Base-by-base conservation (phyloP, 2,888 invertebrate genomes). In the Xanthia icteritia region DNA sequence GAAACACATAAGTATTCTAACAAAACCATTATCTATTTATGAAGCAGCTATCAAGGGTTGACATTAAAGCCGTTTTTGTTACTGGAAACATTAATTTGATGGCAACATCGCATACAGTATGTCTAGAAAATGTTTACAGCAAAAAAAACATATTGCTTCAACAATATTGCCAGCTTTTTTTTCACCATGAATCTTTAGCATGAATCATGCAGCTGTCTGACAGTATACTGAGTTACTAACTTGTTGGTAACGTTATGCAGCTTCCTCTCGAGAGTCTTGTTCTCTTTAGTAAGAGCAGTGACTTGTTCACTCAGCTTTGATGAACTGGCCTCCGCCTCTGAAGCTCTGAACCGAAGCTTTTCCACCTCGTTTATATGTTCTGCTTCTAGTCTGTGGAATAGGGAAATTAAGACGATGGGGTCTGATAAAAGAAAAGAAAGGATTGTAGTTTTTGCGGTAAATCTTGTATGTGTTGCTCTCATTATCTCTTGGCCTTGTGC, bases 201-300 rank as follows among this genome's bases (percentile, higher is more conserved):
- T 48, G 48, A 48, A 20, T 51, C 51, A 51, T 51, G 6, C 6
- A 51, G 48, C 5, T 15, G 5, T 51, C 8, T 20, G 51, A 51
- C 51, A 8, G 20, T 51, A 20, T 2, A 20, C 8, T 51, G 51
- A 20, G 51, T 51, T 20, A 87, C 92, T 86, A 84, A 97, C 97
- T 98, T 98, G 78, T 94, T 92, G 78, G 96, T 97, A 87, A 98
- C 97, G 61, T 97, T 97, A 2, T 97, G 96, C 76, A 98, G 94
- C 92, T 98, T 98, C 90, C 97, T 98, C 86, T 99, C 99, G 42
- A 98, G 90, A 5, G 92, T 91, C 85, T 97, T 97, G 91, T 98
- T 98, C 72, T 98, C 98, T 83, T 97, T 97, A 2, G 94, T 95
- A 66, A 98, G 92, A 5, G 94, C 88, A 51, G 95, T 91, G 5